Conservation (phyloP, 2,888 invertebrate genomes). For the Hypsopygia costalis region DNA sequence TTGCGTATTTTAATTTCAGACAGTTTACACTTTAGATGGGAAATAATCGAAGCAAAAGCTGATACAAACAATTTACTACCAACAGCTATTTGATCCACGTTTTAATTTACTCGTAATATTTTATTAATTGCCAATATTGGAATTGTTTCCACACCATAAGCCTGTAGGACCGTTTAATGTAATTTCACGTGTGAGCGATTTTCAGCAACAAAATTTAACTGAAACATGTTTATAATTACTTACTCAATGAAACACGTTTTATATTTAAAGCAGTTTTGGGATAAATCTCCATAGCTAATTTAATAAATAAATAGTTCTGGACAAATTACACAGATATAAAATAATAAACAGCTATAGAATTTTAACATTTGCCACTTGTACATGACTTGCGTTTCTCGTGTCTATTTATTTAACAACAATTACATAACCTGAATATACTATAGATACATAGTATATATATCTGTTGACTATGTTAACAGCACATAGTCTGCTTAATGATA, state of each 20-base stretch:
- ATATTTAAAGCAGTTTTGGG: neutral
- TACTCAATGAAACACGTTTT: neutral
- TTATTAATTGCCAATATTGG: too few species aligned
- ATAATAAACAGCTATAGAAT: too few species aligned
- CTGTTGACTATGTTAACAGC: constrained; percentile 2
- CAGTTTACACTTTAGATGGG: too few species aligned
- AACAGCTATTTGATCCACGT: too few species aligned
- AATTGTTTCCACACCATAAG: neutral
- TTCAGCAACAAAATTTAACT: neutral
- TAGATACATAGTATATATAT: too few species aligned
- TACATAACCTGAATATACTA: neutral
- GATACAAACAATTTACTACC: too few species aligned
- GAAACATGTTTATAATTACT: neutral
- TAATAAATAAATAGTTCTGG: too few species aligned
- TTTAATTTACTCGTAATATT: too few species aligned
- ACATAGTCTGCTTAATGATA: constrained; percentile 21
- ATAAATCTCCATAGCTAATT: neutral
- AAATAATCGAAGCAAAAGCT: too few species aligned
- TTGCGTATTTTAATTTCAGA: too few species aligned
- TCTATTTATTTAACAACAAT: neutral
- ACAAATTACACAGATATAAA: too few species aligned
- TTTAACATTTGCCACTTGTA: neutral
- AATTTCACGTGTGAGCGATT: constrained; percentile 1
- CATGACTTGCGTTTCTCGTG: neutral
- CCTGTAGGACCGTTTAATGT: neutral